phyloP scores from a whole-genome alignment of 2,888 invertebrate species.

The Halictus ligatus region DNA sequence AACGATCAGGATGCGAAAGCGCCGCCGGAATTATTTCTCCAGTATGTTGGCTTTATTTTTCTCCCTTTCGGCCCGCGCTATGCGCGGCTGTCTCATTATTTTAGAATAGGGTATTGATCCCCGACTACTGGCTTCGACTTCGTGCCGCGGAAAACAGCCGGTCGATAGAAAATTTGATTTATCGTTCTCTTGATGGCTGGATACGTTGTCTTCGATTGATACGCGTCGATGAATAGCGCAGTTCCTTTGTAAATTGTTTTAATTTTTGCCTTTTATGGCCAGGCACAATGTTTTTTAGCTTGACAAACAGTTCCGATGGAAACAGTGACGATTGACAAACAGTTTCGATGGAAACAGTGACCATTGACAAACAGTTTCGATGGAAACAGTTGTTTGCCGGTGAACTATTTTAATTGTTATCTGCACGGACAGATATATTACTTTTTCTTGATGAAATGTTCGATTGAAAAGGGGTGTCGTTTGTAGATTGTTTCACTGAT shows the following conservation, averaged over 20 bases:
- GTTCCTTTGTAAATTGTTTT: neutral
- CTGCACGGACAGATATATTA: neutral
- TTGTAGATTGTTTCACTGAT: neutral
- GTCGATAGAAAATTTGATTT: neutral
- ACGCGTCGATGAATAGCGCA: neutral
- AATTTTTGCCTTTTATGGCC: neutral
- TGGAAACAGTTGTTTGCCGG: neutral
- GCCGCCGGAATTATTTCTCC: slow-evolving; percentile 1
- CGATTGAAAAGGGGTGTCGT: neutral
- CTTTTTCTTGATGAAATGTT: neutral
- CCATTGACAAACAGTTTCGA: neutral
- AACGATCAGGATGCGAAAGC: slow-evolving; percentile 21
- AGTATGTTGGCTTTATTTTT: neutral
- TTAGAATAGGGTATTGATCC: slow-evolving; percentile 1
- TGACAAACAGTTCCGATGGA: neutral
- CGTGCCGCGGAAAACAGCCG: neutral
- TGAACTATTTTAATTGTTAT: neutral
- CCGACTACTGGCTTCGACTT: slow-evolving; percentile 1
- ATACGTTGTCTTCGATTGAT: neutral
- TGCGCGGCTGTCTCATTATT: neutral
- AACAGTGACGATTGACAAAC: too few species aligned
- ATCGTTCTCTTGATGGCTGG: neutral
- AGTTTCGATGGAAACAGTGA: neutral
- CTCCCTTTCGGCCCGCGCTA: neutral
- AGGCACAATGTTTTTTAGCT: neutral